Conservation (phyloP, 2,113 vertebrate species). For the Ursus arctos region DNA sequence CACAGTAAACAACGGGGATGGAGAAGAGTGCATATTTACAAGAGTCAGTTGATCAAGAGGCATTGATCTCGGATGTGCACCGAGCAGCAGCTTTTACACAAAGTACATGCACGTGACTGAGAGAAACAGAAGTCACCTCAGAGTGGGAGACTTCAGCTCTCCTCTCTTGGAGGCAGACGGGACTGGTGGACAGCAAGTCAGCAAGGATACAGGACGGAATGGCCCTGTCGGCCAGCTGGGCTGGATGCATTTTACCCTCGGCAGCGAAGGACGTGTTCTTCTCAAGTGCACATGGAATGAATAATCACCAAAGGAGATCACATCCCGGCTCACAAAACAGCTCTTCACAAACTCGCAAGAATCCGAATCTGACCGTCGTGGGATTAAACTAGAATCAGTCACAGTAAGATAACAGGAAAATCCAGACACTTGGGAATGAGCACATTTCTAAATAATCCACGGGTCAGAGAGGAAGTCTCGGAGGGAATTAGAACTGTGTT, state of each 20-base stretch:
- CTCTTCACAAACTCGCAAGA: not conserved
- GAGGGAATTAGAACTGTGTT: not conserved
- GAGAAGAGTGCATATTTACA: rapidly evolving
- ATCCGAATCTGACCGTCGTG: too few species aligned
- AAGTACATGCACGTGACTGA: rapidly evolving
- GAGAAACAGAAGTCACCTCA: rapidly evolving
- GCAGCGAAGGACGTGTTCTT: rapidly evolving
- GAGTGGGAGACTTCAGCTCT: rapidly evolving
- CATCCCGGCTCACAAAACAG: not conserved
- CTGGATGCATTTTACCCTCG: rapidly evolving
- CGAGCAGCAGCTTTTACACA: too few species aligned
- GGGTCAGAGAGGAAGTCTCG: not conserved
- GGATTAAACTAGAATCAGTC: not conserved
- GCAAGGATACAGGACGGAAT: rapidly evolving
- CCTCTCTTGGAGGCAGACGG: rapidly evolving
- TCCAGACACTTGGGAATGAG: not conserved
- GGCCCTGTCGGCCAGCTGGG: rapidly evolving
- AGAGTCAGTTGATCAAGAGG: rapidly evolving
- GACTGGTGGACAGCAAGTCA: too few species aligned
- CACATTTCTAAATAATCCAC: rapidly evolving
- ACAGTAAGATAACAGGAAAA: too few species aligned
- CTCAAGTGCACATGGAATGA: not conserved
- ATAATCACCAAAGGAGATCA: rapidly evolving
- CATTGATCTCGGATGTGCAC: rapidly evolving
- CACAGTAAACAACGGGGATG: rapidly evolving